Evolutionary conservation across 2,113 vertebrate genomes (phyloP).

Genomic region (Coturnix japonica): DNA sequence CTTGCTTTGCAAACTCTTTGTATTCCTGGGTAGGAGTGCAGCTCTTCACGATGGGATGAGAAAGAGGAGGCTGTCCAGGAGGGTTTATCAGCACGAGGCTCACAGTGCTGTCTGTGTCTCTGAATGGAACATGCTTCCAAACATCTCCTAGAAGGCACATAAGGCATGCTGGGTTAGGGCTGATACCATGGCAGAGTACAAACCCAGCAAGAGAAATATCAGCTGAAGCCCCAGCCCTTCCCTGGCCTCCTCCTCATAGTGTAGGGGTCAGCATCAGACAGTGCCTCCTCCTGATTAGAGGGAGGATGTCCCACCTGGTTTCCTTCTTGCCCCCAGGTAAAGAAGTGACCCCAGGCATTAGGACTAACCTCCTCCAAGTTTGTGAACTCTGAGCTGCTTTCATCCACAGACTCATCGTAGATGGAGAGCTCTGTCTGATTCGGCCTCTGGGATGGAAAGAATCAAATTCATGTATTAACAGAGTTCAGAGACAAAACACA

Average conservation of each 20-base stretch:
- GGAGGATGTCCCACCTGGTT: not conserved
- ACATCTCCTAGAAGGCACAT: conserved; percentile 78
- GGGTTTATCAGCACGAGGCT: not conserved
- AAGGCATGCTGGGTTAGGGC: not conserved
- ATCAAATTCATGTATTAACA: not conserved
- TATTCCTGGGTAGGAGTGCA: not conserved
- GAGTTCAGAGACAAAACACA: not conserved
- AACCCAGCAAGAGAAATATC: not conserved
- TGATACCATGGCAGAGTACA: not conserved
- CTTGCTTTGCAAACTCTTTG: not conserved
- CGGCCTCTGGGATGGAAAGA: conserved; percentile 24
- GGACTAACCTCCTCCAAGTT: conserved; percentile 82
- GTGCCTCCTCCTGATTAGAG: not conserved
- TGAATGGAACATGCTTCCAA: conserved; percentile 83
- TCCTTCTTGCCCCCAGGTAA: not conserved
- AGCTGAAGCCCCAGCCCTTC: not conserved
- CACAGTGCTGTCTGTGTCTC: conserved; percentile 82
- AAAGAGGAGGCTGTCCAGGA: not conserved
- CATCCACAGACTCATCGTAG: conserved; percentile 66
- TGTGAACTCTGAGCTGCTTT: conserved; percentile 71
- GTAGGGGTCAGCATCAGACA: not conserved
- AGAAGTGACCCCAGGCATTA: not conserved
- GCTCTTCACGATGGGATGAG: not conserved
- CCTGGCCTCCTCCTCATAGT: fast-evolving
- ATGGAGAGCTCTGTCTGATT: conserved; percentile 74